Evolutionary conservation across 2,113 vertebrate genomes (phyloP).

Genomic region (Cromileptes altivelis): DNA sequence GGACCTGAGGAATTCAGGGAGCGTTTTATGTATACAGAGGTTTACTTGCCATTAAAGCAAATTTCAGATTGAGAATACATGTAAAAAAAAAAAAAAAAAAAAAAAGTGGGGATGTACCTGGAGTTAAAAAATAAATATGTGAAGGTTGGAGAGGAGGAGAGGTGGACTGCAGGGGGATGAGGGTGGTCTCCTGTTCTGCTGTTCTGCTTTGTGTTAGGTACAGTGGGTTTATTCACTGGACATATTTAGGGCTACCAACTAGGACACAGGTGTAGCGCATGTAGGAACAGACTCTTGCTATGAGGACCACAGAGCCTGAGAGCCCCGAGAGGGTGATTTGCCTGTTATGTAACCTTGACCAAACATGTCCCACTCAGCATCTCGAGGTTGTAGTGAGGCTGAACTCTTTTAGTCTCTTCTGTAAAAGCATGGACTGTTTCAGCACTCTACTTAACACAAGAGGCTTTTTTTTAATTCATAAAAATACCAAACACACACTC

Average conservation of each 20-base stretch:
- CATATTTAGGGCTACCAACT: slow-evolving; percentile 57
- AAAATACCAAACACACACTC: slow-evolving; percentile 6
- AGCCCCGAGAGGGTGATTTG: slow-evolving; percentile 6
- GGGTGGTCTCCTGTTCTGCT: not conserved
- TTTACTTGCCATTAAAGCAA: no score
- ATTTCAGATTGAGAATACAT: not conserved
- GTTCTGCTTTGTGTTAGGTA: slow-evolving; percentile 20
- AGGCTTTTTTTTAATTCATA: slow-evolving; percentile 24
- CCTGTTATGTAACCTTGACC: slow-evolving; percentile 46
- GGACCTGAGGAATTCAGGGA: not conserved
- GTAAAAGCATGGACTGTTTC: not conserved
- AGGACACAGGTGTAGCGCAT: slow-evolving; percentile 54
- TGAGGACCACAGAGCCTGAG: not conserved
- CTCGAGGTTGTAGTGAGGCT: not conserved
- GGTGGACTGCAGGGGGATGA: slow-evolving; percentile 9
- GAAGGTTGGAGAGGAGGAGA: not conserved
- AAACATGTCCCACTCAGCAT: slow-evolving; percentile 7
- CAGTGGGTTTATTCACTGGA: slow-evolving; percentile 30
- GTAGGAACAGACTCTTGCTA: slow-evolving; percentile 34
- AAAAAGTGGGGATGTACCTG: not conserved
- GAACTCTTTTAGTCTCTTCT: not conserved
- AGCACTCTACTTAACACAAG: not conserved
- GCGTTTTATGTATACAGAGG: not conserved
- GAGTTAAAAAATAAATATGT: not conserved
- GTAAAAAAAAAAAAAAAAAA: not conserved